A percentile compares a stretch with the other conserved stretches of the same genome.
These are phyloP conservation scores for Trimorus sp. DNA, from an alignment of 2,888 invertebrate species.

Conservation along the genomic window DNA sequence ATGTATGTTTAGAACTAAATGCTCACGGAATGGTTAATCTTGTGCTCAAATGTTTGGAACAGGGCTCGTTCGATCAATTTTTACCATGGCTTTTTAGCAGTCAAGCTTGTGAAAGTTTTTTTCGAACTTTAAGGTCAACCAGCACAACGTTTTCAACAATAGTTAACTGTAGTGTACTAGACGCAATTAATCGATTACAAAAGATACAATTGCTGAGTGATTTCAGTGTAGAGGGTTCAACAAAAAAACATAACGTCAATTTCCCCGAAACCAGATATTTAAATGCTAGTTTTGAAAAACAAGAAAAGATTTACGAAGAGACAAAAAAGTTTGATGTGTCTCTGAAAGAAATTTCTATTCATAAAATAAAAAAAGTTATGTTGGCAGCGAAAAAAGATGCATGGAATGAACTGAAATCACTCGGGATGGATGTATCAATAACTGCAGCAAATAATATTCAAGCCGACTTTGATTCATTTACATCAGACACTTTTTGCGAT, in stretches of 20 bases:
- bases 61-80: constrained; percentile 26
- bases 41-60: constrained; percentile 31
- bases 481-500: neutral
- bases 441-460: neutral
- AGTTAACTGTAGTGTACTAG: neutral
- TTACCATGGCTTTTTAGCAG: constrained; percentile 41
- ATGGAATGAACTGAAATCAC: constrained; percentile 5
- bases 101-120: constrained; percentile 52
- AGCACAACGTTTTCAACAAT: constrained; percentile 9
- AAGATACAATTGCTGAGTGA: constrained; percentile 1
- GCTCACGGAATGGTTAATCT: constrained; percentile 58
- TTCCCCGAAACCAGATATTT: neutral
- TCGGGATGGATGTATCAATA: neutral
- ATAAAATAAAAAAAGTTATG: neutral
- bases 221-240: neutral
- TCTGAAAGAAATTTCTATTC: neutral
- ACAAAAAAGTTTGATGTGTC: neutral
- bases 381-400: neutral
- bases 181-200: constrained; percentile 2
- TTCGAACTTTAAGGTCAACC: constrained; percentile 14
- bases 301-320: neutral
- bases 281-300: constrained; percentile 1
- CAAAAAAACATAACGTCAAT: neutral
- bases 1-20: constrained; percentile 41
- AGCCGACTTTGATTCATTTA: constrained; percentile 1